These are phyloP conservation scores for Ectemnius continuus DNA, from an alignment of 2,888 invertebrate species.

Conservation along the genomic window DNA sequence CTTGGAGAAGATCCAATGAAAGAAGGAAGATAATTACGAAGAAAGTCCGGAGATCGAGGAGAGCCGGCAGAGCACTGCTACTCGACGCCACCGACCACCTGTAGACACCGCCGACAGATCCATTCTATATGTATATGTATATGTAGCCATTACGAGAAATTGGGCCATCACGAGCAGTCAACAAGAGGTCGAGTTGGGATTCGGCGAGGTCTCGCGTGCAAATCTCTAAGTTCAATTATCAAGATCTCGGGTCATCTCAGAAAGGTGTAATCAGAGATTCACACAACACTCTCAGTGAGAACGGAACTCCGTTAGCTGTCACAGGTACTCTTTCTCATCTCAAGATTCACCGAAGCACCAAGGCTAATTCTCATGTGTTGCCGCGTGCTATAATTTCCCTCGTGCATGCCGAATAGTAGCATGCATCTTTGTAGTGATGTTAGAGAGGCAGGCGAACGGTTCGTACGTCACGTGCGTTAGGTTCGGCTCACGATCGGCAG, in stretches of 20 bases:
- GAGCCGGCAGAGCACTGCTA: constrained; percentile 46
- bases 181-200: too few relatives aligned
- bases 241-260: constrained; percentile 1
- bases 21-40: constrained; percentile 30
- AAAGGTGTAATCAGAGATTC: constrained; percentile 19
- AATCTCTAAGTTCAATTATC: constrained; percentile 1
- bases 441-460: constrained; percentile 23
- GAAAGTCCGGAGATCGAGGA: constrained; percentile 44
- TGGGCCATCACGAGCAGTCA: constrained; percentile 13
- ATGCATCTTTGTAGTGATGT: too few relatives aligned
- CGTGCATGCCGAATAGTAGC: too few relatives aligned
- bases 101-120: constrained; percentile 47
- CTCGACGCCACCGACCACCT: constrained; percentile 58
- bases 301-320: constrained; percentile 41
- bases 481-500: constrained; percentile 39
- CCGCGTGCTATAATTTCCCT: constrained; percentile 13
- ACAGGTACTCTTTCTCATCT: constrained; percentile 34
- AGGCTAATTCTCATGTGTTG: constrained; percentile 14
- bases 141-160: constrained; percentile 38
- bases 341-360: neutral
- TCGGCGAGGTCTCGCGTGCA: neutral
- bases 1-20: constrained; percentile 17
- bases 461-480: constrained; percentile 33
- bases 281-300: constrained; percentile 15
- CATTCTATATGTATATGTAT: constrained; percentile 15